Conservation (phyloP, 2,797 vertebrate genomes). For the Tenualosa thibaudeaui region DNA sequence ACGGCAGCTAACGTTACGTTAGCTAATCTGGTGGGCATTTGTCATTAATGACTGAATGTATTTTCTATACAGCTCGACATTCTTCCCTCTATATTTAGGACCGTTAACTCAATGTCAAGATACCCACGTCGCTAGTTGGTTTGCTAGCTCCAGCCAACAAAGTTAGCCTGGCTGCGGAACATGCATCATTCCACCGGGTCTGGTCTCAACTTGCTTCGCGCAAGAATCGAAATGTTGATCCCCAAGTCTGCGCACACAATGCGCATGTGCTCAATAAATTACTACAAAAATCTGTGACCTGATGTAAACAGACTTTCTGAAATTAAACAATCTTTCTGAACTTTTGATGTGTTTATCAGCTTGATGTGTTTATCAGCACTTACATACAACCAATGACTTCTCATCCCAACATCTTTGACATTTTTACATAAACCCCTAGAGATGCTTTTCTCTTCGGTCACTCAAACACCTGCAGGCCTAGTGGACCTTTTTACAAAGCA, state of each 20-base stretch:
- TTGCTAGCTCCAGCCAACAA: constrained; percentile 1
- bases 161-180: background rate
- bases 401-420: too few species aligned
- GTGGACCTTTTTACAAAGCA: too few species aligned
- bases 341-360: too few species aligned
- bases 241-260: background rate
- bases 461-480: too few species aligned
- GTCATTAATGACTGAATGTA: background rate
- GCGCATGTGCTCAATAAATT: background rate
- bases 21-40: background rate
- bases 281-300: background rate
- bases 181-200: constrained; percentile 16
- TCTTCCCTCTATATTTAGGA: background rate
- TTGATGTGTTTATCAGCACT: too few species aligned
- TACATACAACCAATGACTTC: too few species aligned
- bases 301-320: too few species aligned
- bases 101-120: background rate
- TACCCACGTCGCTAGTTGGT: background rate
- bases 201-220: background rate
- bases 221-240: background rate
- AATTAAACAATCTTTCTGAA: too few species aligned
- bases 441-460: too few species aligned
- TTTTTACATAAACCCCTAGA: too few species aligned
- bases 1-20: background rate
- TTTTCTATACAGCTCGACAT: background rate